These are phyloP conservation scores for Eurosta solidaginis DNA, from an alignment of 1,140 invertebrate species.

Conservation along the genomic window DNA sequence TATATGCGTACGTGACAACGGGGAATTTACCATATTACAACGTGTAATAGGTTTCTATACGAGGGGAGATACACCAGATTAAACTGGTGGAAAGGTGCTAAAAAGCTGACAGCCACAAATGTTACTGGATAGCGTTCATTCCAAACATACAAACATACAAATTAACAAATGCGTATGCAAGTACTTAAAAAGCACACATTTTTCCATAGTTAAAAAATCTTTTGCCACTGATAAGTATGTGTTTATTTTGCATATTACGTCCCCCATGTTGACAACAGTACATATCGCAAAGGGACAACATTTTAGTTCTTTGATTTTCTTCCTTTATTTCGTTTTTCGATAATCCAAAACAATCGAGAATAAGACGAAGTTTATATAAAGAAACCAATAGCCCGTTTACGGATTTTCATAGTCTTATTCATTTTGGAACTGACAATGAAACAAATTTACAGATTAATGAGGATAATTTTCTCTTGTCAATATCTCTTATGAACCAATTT, in stretches of 20 bases:
- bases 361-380: too few species aligned
- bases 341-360: too few species aligned
- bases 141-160: background rate
- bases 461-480: too few species aligned
- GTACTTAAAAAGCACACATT: constrained; percentile 7
- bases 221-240: constrained; percentile 13
- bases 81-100: background rate
- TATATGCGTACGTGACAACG: background rate
- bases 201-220: constrained; percentile 17
- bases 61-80: background rate
- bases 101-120: background rate
- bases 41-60: background rate
- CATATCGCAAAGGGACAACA: background rate
- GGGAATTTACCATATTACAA: background rate
- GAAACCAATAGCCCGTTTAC: too few species aligned
- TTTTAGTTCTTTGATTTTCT: background rate
- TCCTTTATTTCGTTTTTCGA: background rate
- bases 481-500: too few species aligned
- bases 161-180: background rate
- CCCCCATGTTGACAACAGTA: background rate
- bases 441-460: too few species aligned
- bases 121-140: too few species aligned
- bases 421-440: too few species aligned
- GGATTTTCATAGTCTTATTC: too few species aligned
- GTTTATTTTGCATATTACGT: constrained; percentile 8